Base-by-base conservation (phyloP, 2,888 invertebrate genomes). In the Drosophila colorata region DNA sequence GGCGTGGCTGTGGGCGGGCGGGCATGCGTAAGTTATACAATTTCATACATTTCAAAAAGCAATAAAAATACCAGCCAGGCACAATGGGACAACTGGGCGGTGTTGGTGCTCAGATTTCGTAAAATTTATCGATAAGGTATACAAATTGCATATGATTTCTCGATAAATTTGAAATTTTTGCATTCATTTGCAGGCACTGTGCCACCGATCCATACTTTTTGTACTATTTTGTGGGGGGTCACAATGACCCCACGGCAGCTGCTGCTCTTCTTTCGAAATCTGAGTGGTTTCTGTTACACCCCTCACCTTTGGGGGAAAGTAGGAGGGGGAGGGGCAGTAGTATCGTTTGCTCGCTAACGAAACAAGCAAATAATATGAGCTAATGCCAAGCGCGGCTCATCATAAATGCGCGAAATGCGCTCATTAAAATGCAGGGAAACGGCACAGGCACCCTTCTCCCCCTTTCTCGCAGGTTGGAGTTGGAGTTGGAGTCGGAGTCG, bases 391-490 rank as follows among this genome's bases (percentile, higher is more conserved):
- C 56, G 48, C 44, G 49, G 67, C 75, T 83, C 87, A 84, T 84
- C 79, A 84, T 81, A 84, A 85, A 84, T 84, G 84, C 84, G 83
- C 84, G 74, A 88, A 80, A 80, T 86, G 84, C 78, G 88, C 85
- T 85, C 87, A 88, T 85, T 85, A 85, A 85, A 88, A 85, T 85
- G 86, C 88, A 85, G 71, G 78, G 77, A 74, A 78, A 60, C 72
- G 49, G 61, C 70, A 66, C 63, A 55, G 57, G 48, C 38, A 46
- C 51, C 25, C 47, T 43, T 14, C 52, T 53, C 44, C 2, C 41
- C n/a, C 20, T 11, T 11, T 20, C 20, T 18, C 28, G 1, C 4
- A 11, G 20, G 75, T 58, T 25, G 37, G 33, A 46, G 51, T 44
- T n/a, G 20, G n/a, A 35, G 55, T 51, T 14, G 38, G 4, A 60